Percentiles rank a stretch among this genome's conserved stretches.
Conservation (phyloP, 2,797 vertebrate genomes). For the Glyptemys insculpta region DNA sequence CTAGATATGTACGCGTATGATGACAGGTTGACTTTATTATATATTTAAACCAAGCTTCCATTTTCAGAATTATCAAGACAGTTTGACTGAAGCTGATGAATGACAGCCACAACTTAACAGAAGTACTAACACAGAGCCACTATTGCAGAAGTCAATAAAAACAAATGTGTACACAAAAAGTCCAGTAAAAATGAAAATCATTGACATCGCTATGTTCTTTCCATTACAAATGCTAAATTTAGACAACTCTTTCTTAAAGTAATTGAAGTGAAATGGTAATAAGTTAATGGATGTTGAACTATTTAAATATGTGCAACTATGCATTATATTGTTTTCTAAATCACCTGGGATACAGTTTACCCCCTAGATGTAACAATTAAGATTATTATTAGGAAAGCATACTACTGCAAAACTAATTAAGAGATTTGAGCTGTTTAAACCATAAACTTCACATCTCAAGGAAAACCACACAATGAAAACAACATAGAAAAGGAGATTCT, state of each 20-base stretch:
- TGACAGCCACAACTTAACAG: background rate
- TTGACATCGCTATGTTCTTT: conserved; percentile 1
- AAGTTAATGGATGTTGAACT: conserved; percentile 17
- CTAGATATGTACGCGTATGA: background rate
- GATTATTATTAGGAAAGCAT: background rate
- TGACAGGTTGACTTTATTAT: background rate
- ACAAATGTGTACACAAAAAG: background rate
- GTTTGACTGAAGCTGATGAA: background rate
- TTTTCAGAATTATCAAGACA: background rate
- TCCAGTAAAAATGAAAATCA: conserved; percentile 53
- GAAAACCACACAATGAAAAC: background rate
- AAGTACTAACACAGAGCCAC: background rate
- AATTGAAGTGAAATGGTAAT: conserved; percentile 1
- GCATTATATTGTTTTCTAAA: background rate
- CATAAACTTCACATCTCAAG: background rate
- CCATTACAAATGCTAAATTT: conserved; percentile 36
- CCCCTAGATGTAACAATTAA: background rate
- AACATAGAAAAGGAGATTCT: background rate
- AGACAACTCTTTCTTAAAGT: conserved; percentile 32
- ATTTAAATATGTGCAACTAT: background rate
- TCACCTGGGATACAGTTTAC: conserved; percentile 28
- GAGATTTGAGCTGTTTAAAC: conserved; percentile 30
- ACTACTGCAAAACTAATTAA: background rate
- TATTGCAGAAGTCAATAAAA: background rate
- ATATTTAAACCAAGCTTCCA: background rate